Evolutionary conservation across 2,888 invertebrate genomes (phyloP).

Genomic region (Auanema sp.): DNA sequence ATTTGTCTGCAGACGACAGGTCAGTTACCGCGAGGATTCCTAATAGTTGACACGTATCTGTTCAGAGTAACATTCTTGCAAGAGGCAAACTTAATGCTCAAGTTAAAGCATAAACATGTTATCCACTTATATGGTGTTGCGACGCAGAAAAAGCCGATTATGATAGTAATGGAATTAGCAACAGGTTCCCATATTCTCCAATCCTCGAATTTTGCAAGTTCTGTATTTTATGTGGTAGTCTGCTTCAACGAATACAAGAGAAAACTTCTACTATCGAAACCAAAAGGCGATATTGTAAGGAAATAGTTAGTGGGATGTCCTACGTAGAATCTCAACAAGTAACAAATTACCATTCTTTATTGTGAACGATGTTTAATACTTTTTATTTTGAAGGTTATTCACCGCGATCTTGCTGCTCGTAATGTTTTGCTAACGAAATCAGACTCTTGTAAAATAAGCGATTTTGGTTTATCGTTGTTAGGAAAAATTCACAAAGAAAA

Average conservation of each 20-base stretch:
- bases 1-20: slow-evolving; percentile 42
- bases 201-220: not conserved
- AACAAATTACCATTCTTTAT: not conserved
- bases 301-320: slow-evolving; percentile 45
- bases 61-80: slow-evolving; percentile 46
- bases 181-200: slow-evolving; percentile 18
- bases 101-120: slow-evolving; percentile 44
- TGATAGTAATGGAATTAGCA: slow-evolving; percentile 53
- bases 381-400: slow-evolving; percentile 30
- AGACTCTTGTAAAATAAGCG: slow-evolving; percentile 47
- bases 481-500: slow-evolving; percentile 45
- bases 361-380: not conserved
- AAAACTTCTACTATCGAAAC: not conserved
- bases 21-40: not conserved
- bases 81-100: slow-evolving; percentile 52
- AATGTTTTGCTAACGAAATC: slow-evolving; percentile 36
- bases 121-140: slow-evolving; percentile 47
- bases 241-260: slow-evolving; percentile 23
- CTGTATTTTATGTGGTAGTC: slow-evolving; percentile 27
- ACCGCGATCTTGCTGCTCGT: slow-evolving; percentile 46
- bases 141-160: slow-evolving; percentile 47
- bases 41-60: not conserved
- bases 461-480: slow-evolving; percentile 48
- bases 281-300: slow-evolving; percentile 29
- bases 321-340: slow-evolving; percentile 44